Percentiles rank a stretch among this genome's conserved stretches.
phyloP scores from a whole-genome alignment of 1,140 invertebrate species.

The Batillaria attramentaria region DNA sequence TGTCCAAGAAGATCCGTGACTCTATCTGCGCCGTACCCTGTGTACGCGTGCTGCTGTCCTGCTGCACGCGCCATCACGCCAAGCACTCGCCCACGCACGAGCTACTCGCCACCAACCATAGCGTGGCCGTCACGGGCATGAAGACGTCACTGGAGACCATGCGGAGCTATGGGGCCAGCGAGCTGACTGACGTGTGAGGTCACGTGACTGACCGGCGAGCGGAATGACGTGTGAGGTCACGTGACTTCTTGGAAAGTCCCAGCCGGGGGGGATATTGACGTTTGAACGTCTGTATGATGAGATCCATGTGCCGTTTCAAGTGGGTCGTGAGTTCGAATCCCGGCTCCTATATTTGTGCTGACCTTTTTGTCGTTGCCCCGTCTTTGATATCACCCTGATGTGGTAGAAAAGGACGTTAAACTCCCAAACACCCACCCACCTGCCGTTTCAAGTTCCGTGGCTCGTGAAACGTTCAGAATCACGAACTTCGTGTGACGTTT shows the following conservation, averaged over 20 bases:
- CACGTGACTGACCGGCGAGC: slow-evolving; percentile 21
- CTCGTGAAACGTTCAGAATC: too few relatives aligned
- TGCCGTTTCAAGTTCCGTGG: too few relatives aligned
- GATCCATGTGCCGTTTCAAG: too few relatives aligned
- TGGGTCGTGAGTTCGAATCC: too few relatives aligned
- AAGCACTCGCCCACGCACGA: slow-evolving; percentile 25
- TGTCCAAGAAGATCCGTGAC: slow-evolving; percentile 74
- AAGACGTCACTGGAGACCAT: slow-evolving; percentile 36
- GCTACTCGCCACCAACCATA: slow-evolving; percentile 36
- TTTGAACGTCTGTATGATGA: too few relatives aligned
- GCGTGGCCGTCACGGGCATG: slow-evolving; percentile 28
- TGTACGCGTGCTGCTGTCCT: background rate
- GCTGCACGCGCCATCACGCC: background rate
- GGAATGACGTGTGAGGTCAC: slow-evolving; percentile 25
- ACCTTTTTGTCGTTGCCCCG: too few relatives aligned
- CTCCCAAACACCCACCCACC: too few relatives aligned
- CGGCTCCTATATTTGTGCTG: too few relatives aligned
- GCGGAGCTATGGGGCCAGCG: slow-evolving; percentile 36
- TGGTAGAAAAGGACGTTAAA: too few relatives aligned
- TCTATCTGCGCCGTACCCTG: slow-evolving; percentile 17
- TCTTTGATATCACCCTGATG: too few relatives aligned
- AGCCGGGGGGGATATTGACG: too few relatives aligned
- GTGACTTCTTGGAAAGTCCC: slow-evolving; percentile 21
- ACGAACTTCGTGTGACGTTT: too few relatives aligned
- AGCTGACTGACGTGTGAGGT: slow-evolving; percentile 30